phyloP scores from a whole-genome alignment of 2,888 invertebrate genomes.

The Micoletzkya japonica region DNA sequence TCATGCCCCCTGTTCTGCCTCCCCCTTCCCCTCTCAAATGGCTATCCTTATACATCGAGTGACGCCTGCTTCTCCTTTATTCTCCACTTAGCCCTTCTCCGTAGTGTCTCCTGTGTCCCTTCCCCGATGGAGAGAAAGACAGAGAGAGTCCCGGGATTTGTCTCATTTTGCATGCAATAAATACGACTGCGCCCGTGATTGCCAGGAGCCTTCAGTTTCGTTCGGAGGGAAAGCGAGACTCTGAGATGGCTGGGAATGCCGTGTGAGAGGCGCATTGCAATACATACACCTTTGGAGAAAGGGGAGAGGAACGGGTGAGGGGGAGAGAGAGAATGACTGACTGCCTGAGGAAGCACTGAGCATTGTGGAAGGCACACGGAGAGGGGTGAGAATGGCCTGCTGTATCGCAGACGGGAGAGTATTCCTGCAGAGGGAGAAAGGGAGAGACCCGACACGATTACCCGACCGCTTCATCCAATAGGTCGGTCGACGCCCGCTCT shows the following conservation, averaged over 20 bases:
- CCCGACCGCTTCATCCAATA: not conserved
- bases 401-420: conserved; percentile 8
- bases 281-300: too few species aligned
- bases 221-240: not conserved
- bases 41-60: too few species aligned
- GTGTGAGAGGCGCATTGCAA: too few species aligned
- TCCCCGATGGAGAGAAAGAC: too few species aligned
- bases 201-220: too few species aligned
- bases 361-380: conserved; percentile 9
- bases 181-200: conserved; percentile 1
- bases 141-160: too few species aligned
- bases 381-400: conserved; percentile 15
- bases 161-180: conserved; percentile 1
- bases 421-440: conserved; percentile 3
- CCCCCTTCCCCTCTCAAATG: too few species aligned
- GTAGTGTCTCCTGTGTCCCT: too few species aligned
- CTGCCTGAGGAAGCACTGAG: conserved; percentile 14
- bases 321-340: not conserved
- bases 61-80: not conserved
- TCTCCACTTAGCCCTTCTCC: not conserved
- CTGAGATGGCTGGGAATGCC: too few species aligned
- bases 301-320: not conserved
- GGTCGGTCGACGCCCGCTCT: not conserved
- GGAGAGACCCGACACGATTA: too few species aligned
- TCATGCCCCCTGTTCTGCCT: too few species aligned